Evolutionary conservation across 2,113 vertebrate species (phyloP).

Genomic region (Pogonocichla stellata): DNA sequence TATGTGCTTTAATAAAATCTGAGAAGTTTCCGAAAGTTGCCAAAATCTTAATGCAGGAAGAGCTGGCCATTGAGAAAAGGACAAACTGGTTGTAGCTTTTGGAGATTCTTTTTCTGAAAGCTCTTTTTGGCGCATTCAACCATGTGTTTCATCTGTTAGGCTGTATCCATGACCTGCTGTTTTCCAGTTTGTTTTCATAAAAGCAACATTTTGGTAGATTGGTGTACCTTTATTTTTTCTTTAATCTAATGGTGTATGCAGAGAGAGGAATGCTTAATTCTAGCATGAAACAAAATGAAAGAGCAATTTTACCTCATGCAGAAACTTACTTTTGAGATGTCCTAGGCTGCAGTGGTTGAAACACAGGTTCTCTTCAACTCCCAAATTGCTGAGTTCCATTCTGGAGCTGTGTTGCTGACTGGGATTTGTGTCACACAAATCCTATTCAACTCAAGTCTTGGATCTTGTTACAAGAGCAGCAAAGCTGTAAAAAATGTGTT

Average conservation of each 20-base stretch:
- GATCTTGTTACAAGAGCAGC: not conserved
- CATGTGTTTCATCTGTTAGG: not conserved
- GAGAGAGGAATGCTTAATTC: not conserved
- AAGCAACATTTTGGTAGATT: not conserved
- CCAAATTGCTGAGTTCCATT: not conserved
- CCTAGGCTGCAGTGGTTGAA: not conserved
- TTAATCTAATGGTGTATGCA: not conserved
- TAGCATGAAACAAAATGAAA: not conserved
- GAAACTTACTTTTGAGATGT: not conserved
- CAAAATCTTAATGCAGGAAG: not conserved
- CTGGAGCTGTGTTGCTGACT: not conserved
- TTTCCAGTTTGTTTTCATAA: not conserved
- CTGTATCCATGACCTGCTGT: not conserved
- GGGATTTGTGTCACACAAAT: not conserved
- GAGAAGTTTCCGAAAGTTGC: not conserved
- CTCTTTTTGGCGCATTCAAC: not conserved
- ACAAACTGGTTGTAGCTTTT: not conserved
- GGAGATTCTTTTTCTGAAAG: not conserved
- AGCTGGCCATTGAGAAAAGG: not conserved
- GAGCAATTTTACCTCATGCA: not conserved
- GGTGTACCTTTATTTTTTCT: not conserved
- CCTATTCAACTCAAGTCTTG: not conserved
- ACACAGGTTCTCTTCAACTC: not conserved
- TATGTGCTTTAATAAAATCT: not conserved
- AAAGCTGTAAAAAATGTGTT: not conserved